Base-by-base conservation (phyloP, 2,797 vertebrate genomes). In the Malacoraja senta region DNA sequence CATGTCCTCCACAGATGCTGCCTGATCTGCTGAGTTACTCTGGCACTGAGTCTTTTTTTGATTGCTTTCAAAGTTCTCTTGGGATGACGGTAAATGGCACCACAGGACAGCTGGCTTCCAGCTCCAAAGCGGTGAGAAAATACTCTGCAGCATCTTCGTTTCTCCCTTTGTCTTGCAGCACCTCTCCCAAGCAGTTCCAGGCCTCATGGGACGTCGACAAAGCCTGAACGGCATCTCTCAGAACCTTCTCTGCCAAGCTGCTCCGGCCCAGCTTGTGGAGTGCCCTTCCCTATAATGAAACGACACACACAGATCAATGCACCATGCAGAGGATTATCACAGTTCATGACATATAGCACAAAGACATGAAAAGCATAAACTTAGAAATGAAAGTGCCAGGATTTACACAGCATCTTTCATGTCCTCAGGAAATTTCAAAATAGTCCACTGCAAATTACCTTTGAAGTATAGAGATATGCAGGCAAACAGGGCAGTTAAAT, bases 31-130 rank as follows among this genome's bases (percentile, higher is more conserved):
- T 6, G 44, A 53, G 44, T 53, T 53, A 53, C 44, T 53, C 44
- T 53, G 44, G 44, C 44, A 53, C 44, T 6, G 44, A 6, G 44
- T 53, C 44, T 53, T 53, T 53, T 53, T 4, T 53, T 53, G 84
- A 68, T 35, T 68, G 61, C 65, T 79, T 93, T 97, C 96, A 99
- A 63, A 99, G 98, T 95, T 98, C 97, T 93, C 98, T 96, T 93
- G 98, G 97, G 94, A 99, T 99, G 95, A 99, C 95, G n/a, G 96
- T 97, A 96, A 99, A 99, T 0, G 98, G 98, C 38, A 98, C 95
- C 94, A 99, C 96, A 0, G 99, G 98, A 94, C 98, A 98, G 96
- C 98, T 98, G 94, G 98, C 97, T 96, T 99, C 99, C 32, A 99
- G 96, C 95, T 99, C 98, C 93, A 99, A 96, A 58, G 98, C 98